phyloP scores from a whole-genome alignment of 1,140 invertebrate genomes.

The Cephus cinctus region DNA sequence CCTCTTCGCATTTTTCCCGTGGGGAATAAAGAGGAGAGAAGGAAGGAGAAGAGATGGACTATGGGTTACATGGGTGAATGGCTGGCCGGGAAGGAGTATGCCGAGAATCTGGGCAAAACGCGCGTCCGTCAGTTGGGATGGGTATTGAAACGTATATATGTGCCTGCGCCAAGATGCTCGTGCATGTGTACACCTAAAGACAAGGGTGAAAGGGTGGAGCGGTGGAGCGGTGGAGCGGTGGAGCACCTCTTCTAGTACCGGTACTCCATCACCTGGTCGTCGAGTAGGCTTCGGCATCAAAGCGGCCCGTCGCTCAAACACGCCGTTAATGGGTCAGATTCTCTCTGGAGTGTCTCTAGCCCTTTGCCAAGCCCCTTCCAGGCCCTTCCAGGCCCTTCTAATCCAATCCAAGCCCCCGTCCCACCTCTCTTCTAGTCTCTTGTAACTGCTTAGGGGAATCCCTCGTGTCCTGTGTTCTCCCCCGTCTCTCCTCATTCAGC shows the following conservation, averaged over 20 bases:
- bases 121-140: no score
- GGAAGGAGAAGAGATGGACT: not conserved
- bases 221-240: no score
- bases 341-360: conserved; percentile 13
- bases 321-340: conserved; percentile 11
- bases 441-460: not conserved
- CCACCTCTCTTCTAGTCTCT: not conserved
- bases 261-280: not conserved
- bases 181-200: not conserved
- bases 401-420: conserved; percentile 24
- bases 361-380: conserved; percentile 15
- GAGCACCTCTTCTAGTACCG: not conserved
- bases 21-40: no score
- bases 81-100: conserved; percentile 2
- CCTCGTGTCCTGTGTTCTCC: no score
- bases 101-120: conserved; percentile 7
- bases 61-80: not conserved
- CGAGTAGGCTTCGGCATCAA: conserved; percentile 12
- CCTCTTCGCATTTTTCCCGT: no score
- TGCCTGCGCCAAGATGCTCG: no score
- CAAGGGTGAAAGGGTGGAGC: no score
- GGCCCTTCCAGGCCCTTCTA: conserved; percentile 23
- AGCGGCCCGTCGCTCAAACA: conserved; percentile 11
- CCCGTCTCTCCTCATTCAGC: no score
- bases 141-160: no score